Base-by-base conservation (phyloP, 2,797 vertebrate species). In the Eleutherodactylus coqui region DNA sequence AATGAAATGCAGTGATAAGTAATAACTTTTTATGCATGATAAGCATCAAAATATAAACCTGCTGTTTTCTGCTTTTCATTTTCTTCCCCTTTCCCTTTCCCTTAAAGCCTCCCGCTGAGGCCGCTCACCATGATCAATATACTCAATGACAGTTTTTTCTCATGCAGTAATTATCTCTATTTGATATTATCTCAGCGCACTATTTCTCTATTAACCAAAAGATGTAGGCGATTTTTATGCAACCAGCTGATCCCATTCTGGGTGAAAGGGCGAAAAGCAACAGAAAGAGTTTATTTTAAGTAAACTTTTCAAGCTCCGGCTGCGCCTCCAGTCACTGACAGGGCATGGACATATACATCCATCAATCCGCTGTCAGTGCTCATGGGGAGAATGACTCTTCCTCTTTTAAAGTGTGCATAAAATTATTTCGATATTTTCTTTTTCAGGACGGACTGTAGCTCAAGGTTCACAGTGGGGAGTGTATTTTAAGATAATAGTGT, bases 71-170 rank as follows among this genome's bases (percentile, higher is more conserved):
- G 90, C 94, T 75, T 94, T 94, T 94, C 91, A 90, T 95, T 94
- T 95, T 91, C 93, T 93, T 93, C 94, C 91, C 91, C 91, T 94
- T 93, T 93, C 79, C 93, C 91, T 94, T 93, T 93, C 92, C 93
- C 91, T 93, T 93, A 95, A 89, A 94, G 91, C 92, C 93, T 93
- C 95, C 94, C 92, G 93, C 92, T 91, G 94, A 91, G 95, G 91
- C 90, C 95, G 92, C 95, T 93, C 92, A 41, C 92, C 93, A 92
- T 93, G 93, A 97, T 97, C 96, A 94, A 97, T 97, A 97, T 84
- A 96, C 95, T 96, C 96, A 94, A 96, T 97, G 96, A 96, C 95
- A 95, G 96, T 95, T 95, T 95, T 96, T 96, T 95, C 36, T 94
- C 94, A 95, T 96, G 92, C 92, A 90, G 94, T 95, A 94, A 95